phyloP scores from a whole-genome alignment of 2,113 vertebrate species.

The Phoenicopterus ruber region DNA sequence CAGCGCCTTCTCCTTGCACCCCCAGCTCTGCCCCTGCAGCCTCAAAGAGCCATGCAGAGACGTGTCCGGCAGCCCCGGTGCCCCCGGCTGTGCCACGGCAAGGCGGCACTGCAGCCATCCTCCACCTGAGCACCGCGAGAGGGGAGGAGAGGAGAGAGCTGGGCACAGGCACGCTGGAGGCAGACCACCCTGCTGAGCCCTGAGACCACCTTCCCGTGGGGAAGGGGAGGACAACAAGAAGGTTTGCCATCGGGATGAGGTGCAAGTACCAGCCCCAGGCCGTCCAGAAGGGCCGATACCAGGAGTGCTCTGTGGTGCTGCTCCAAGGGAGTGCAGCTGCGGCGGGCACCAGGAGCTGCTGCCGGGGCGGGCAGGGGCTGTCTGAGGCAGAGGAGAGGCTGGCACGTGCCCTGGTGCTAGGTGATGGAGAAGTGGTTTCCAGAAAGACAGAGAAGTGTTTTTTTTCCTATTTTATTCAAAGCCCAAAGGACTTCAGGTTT shows the following conservation, averaged over 20 bases:
- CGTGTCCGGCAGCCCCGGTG: accelerated
- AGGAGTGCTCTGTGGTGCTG: not conserved
- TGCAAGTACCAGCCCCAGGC: not conserved
- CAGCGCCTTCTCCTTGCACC: not conserved
- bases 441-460: not conserved
- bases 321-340: not conserved
- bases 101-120: not conserved
- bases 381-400: not conserved
- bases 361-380: not conserved
- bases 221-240: not conserved
- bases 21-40: not conserved
- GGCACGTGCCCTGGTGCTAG: not conserved
- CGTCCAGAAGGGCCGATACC: accelerated
- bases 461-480: not conserved
- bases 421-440: not conserved
- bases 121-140: not conserved
- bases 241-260: accelerated
- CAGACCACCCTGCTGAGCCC: not conserved
- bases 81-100: not conserved
- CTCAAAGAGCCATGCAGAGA: not conserved
- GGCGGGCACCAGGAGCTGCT: not conserved
- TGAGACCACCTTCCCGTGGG: not conserved
- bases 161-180: not conserved
- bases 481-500: not conserved
- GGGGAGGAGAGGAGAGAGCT: not conserved